Evolutionary conservation across 2,888 invertebrate species (phyloP), one percentile per base, ranked within the genome.

Genomic region (Phoenoteleia sp.): DNA sequence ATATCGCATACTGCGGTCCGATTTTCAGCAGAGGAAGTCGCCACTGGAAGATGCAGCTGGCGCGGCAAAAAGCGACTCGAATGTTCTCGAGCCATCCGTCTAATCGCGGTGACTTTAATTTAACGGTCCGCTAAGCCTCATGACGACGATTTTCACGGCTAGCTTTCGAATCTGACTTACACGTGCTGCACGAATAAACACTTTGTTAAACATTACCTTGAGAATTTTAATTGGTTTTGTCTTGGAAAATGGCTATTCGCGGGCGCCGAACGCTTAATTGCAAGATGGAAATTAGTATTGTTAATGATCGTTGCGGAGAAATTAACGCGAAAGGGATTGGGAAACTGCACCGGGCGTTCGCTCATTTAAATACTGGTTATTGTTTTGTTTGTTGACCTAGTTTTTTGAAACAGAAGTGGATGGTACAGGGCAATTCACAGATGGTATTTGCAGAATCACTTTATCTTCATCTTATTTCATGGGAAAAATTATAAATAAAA

Each of bases 161-260:
- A 29, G 58, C 84, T 80, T 81, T 76, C 79, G 62, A 79, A 74
- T 83, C 62, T 27, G 39, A 52, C 60, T 79, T 83, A 74, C 83
- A 74, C 79, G 79, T 74, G 83, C 77, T 74, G 83, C 83, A 83
- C 79, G 83, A 83, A 79, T 83, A 83, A 83, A 83, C 79, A 83
- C 79, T 83, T 69, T 79, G 72, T 79, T 62, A 56, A 72, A 47
- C 62, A 25, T 45, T 45, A 58, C 45, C 54, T 27, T 29, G 71
- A n/a, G 29, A 11, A 36, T 71, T 77, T 83, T 83, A 79, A 83
- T 79, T 79, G 67, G 36, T 64, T 82, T 82, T 54, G 81, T 69
- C 45, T 17, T 19, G 58, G 64, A 69, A 69, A 69, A 74, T 23
- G 33, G 49, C 42, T 11, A 13, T 47, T 47, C 60, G 64, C 9